Evolutionary conservation across 2,113 vertebrate species (phyloP).

Genomic region (Mesembrinibis cayennensis): DNA sequence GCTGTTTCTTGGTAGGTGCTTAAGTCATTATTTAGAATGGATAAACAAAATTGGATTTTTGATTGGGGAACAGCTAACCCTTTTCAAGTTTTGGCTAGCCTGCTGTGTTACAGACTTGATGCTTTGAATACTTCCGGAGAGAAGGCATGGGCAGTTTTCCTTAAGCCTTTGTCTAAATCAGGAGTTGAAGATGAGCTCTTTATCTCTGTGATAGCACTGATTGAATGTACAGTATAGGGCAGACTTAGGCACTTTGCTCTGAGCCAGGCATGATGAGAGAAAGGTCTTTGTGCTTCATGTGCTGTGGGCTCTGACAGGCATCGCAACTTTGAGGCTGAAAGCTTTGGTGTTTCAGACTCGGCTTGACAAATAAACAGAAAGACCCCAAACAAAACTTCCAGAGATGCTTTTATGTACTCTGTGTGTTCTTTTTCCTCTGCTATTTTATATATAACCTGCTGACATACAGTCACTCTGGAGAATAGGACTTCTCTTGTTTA

Average conservation of each 20-base stretch:
- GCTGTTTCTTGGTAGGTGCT: neutral
- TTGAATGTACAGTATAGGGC: neutral
- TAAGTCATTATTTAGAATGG: slow-evolving; percentile 21
- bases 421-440: neutral
- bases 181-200: neutral
- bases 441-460: neutral
- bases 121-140: neutral
- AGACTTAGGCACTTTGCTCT: rapidly evolving
- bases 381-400: neutral
- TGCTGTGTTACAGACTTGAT: neutral
- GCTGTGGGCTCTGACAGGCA: neutral
- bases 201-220: neutral
- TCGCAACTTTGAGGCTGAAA: neutral
- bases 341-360: neutral
- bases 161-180: neutral
- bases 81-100: neutral
- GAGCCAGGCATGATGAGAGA: neutral
- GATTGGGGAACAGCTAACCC: neutral
- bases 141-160: neutral
- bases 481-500: neutral
- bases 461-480: neutral
- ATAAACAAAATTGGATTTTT: slow-evolving; percentile 29
- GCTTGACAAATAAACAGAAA: neutral
- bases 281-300: neutral
- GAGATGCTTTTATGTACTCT: neutral